Conservation (phyloP, 2,888 invertebrate species). For the Troides oblongomaculatus region DNA sequence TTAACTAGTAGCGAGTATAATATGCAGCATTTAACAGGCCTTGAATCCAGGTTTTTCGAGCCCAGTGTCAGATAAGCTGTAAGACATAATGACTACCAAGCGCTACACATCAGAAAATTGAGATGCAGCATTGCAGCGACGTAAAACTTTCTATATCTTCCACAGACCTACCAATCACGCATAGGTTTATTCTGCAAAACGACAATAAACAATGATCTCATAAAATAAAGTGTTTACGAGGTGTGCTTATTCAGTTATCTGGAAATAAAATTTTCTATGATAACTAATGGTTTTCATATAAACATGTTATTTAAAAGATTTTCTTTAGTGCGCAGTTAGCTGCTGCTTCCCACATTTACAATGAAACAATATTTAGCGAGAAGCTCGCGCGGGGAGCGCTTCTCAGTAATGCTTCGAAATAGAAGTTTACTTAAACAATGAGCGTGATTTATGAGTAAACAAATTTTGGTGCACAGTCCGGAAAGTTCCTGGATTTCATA, state of each 20-base stretch:
- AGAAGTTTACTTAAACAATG: conserved; percentile 75
- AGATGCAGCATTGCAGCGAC: no score
- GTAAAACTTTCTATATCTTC: no score
- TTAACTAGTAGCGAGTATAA: no score
- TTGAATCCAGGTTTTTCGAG: no score
- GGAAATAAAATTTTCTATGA: conserved; percentile 22
- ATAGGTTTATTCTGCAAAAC: no score
- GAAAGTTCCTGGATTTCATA: conserved; percentile 44
- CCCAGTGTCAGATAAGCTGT: no score
- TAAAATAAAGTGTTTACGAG: no score
- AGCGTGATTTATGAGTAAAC: conserved; percentile 77
- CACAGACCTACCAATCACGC: no score
- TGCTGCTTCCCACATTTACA: conserved; percentile 55
- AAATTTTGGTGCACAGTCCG: conserved; percentile 56
- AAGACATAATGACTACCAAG: no score
- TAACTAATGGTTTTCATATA: conserved; percentile 21
- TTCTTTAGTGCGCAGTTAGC: conserved; percentile 52
- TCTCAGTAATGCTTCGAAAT: conserved; percentile 73
- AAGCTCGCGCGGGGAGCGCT: conserved; percentile 50
- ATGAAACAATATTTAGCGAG: conserved; percentile 63
- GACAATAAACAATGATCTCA: no score
- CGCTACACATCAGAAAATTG: no score
- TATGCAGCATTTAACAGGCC: no score
- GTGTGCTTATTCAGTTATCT: neutral
- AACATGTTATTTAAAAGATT: conserved; percentile 38